Percentiles rank a stretch among this genome's conserved stretches.
Conservation (phyloP, 2,113 vertebrate species). For the Corythoichthys haematopterus region DNA sequence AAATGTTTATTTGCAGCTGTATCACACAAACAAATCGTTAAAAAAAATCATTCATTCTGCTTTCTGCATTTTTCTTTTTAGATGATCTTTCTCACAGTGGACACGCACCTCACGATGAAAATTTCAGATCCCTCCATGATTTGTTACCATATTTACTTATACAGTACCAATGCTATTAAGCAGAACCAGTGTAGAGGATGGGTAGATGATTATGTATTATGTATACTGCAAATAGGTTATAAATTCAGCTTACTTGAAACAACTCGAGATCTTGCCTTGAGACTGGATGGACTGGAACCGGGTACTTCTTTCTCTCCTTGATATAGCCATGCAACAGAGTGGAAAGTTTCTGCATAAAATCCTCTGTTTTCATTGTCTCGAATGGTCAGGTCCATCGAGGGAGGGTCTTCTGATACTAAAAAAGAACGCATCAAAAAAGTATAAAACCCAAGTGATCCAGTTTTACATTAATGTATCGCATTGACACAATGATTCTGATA, state of each 20-base stretch:
- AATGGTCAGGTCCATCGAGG: constrained; percentile 72
- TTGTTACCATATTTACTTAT: no score
- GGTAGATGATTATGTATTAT: no score
- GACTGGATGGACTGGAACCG: constrained; percentile 66
- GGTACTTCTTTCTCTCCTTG: constrained; percentile 76
- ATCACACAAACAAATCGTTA: no score
- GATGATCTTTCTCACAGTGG: no score
- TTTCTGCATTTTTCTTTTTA: no score
- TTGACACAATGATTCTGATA: no score
- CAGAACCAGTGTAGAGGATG: neutral
- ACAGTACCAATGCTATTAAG: neutral
- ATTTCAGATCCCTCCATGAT: no score
- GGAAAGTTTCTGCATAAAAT: constrained; percentile 89
- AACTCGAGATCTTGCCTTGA: constrained; percentile 72
- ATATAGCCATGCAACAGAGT: constrained; percentile 86
- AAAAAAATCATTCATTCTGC: no score
- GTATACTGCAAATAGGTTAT: neutral
- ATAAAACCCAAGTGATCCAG: neutral
- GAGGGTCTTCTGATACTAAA: constrained; percentile 78
- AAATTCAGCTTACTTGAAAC: constrained; percentile 72
- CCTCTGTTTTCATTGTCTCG: constrained; percentile 76
- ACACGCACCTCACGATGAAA: no score
- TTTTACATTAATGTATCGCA: no score
- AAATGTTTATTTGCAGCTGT: no score
- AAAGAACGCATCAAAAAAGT: neutral